These are phyloP conservation scores for Drosophila cardini DNA, from an alignment of 1,140 invertebrate genomes.

Conservation along the genomic window DNA sequence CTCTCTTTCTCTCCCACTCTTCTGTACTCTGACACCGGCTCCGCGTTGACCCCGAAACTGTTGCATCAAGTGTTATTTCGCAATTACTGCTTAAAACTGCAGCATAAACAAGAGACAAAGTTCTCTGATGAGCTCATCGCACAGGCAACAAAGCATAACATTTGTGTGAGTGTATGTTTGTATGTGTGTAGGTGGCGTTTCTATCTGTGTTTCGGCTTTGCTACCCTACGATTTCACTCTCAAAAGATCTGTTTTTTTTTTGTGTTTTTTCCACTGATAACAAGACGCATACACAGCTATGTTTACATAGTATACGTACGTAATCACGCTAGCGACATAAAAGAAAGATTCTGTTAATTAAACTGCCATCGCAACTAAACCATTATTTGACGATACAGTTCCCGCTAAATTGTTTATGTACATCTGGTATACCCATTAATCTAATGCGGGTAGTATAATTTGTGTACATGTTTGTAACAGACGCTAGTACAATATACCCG, in stretches of 20 bases:
- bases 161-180: constrained; percentile 16
- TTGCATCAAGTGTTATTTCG: constrained; percentile 47
- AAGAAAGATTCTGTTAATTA: constrained; percentile 2
- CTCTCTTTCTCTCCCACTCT: not conserved
- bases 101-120: constrained; percentile 45
- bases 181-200: not conserved
- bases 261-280: constrained; percentile 38
- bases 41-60: constrained; percentile 26
- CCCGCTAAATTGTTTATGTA: not conserved
- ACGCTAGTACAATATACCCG: too few relatives aligned
- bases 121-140: constrained; percentile 55
- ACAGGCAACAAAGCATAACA: constrained; percentile 23
- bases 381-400: not conserved
- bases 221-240: constrained; percentile 4
- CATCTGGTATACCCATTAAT: too few relatives aligned
- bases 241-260: constrained; percentile 6
- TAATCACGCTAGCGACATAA: not conserved
- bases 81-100: constrained; percentile 38
- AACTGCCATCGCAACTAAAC: constrained; percentile 1
- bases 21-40: constrained; percentile 17
- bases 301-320: not conserved
- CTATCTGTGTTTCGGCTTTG: constrained; percentile 1
- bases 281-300: not conserved
- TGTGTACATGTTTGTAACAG: too few relatives aligned
- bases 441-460: too few relatives aligned